Evolutionary conservation across 2,888 invertebrate genomes (phyloP).

Genomic region (Opisthograptis luteolata): DNA sequence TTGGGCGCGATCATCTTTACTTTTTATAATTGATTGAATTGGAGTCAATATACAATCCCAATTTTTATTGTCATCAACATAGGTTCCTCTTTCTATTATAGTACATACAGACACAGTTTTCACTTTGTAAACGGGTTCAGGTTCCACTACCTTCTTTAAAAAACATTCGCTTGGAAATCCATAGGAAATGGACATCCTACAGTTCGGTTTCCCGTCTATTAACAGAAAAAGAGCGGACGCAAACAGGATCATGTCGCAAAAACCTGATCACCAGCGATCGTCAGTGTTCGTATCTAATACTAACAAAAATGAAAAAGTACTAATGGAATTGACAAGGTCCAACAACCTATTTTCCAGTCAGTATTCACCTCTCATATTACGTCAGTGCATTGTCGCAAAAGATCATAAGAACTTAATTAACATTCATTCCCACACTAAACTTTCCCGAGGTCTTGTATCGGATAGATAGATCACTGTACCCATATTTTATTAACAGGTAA

Average conservation of each 20-base stretch:
- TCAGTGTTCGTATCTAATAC: not conserved
- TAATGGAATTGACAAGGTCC: not conserved
- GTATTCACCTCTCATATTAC: not conserved
- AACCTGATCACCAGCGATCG: slow-evolving; percentile 15
- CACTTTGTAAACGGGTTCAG: too few relatives aligned
- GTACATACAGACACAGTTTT: too few relatives aligned
- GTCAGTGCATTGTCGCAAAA: not conserved
- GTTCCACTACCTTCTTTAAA: too few relatives aligned
- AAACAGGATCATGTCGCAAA: slow-evolving; percentile 14
- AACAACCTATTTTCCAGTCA: not conserved
- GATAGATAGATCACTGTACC: slow-evolving; percentile 14
- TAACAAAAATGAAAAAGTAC: not conserved
- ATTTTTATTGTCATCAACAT: too few relatives aligned
- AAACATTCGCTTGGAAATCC: too few relatives aligned
- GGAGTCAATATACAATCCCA: too few relatives aligned
- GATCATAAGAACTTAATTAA: slow-evolving; percentile 16
- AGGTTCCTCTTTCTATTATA: too few relatives aligned
- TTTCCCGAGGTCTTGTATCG: slow-evolving; percentile 11
- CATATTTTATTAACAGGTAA: slow-evolving; percentile 29
- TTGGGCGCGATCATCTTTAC: too few relatives aligned
- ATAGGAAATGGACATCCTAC: too few relatives aligned
- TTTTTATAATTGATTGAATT: too few relatives aligned
- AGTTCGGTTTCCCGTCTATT: too few relatives aligned
- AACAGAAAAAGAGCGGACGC: not conserved
- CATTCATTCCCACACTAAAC: slow-evolving; percentile 20